These are phyloP conservation scores for Scartelaos histophorus DNA, from an alignment of 2,113 vertebrate genomes.

Conservation along the genomic window DNA sequence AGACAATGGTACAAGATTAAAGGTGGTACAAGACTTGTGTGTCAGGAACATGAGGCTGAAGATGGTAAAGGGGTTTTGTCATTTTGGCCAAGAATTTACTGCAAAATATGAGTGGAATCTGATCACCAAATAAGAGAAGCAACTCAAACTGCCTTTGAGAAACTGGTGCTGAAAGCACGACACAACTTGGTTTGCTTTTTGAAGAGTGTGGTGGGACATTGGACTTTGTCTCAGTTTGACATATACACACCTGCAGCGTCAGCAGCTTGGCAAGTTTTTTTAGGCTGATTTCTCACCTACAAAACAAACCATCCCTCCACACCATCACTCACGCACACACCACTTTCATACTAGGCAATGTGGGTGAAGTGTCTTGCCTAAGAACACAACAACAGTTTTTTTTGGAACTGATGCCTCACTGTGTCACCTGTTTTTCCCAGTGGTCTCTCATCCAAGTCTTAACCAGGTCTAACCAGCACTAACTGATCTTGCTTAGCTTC, in stretches of 20 bases:
- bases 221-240: conserved; percentile 97
- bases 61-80: conserved; percentile 94
- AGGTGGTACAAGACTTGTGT: conserved; percentile 99
- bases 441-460: too few relatives aligned
- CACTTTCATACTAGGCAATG: too few relatives aligned
- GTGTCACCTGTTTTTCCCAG: too few relatives aligned
- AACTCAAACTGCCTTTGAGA: conserved; percentile 92
- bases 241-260: conserved; percentile 90
- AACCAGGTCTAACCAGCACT: too few relatives aligned
- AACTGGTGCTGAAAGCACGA: conserved; percentile 93
- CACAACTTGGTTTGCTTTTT: conserved; percentile 93
- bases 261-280: conserved; percentile 88
- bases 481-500: too few relatives aligned
- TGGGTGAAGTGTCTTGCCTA: too few relatives aligned
- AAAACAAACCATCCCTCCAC: too few relatives aligned
- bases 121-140: conserved; percentile 95
- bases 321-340: too few relatives aligned
- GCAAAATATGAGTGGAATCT: conserved; percentile 93
- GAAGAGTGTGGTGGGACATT: conserved; percentile 95
- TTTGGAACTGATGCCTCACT: too few relatives aligned
- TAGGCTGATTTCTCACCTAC: conserved; percentile 88
- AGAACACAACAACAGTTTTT: too few relatives aligned
- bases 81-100: conserved; percentile 98
- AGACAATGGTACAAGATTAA: conserved; percentile 91
- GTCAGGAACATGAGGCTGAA: conserved; percentile 88